phyloP scores from a whole-genome alignment of 1,140 invertebrate species.

The Sitodiplosis mosellana region DNA sequence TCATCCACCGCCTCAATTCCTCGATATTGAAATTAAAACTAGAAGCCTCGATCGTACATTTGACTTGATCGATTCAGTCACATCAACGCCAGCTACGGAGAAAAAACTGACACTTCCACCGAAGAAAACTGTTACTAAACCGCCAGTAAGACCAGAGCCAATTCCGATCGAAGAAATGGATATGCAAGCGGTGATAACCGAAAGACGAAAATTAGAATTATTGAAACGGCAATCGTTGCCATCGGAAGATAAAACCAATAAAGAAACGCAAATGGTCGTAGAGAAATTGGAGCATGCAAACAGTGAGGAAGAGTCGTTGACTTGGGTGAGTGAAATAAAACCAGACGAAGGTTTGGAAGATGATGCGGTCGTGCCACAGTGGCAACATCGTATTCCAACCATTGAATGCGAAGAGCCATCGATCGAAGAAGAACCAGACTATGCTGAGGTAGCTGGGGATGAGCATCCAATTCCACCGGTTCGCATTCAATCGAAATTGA shows the following conservation, averaged over 20 bases:
- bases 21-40: slow-evolving; percentile 35
- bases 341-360: slow-evolving; percentile 34
- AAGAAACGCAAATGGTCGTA: slow-evolving; percentile 4
- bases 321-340: no score
- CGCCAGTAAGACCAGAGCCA: slow-evolving; percentile 4
- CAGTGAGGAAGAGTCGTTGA: neutral
- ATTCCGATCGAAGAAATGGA: slow-evolving; percentile 28
- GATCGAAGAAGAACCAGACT: slow-evolving; percentile 18
- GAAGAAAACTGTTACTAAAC: neutral
- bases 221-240: slow-evolving; percentile 18
- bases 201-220: slow-evolving; percentile 34
- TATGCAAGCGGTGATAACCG: slow-evolving; percentile 37
- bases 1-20: slow-evolving; percentile 21
- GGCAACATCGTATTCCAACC: slow-evolving; percentile 20
- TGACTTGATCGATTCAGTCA: neutral
- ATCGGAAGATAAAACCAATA: slow-evolving; percentile 20
- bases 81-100: neutral
- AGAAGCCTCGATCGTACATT: slow-evolving; percentile 30
- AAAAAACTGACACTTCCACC: neutral
- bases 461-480: slow-evolving; percentile 4
- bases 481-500: slow-evolving; percentile 5
- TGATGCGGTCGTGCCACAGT: slow-evolving; percentile 14
- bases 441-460: slow-evolving; percentile 19
- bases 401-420: slow-evolving; percentile 3
- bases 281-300: neutral